Evolutionary conservation across 1,140 invertebrate genomes (phyloP).

Genomic region (Tenebrio molitor): DNA sequence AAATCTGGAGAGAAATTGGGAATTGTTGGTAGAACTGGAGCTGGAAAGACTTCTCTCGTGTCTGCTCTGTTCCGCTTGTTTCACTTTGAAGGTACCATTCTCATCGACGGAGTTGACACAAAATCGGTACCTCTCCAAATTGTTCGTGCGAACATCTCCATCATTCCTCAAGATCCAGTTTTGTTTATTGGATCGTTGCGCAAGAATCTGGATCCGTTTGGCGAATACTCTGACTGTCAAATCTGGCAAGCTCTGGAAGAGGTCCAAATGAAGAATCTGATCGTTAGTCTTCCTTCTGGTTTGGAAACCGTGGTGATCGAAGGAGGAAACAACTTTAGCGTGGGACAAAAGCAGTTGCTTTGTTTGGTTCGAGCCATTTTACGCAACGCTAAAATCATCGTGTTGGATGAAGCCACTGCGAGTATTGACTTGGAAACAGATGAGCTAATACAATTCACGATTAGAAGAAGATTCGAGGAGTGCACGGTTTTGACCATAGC

Average conservation of each 20-base stretch:
- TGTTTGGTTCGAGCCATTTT: conserved; percentile 87
- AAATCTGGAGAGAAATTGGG: conserved; percentile 75
- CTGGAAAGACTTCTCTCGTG: conserved; percentile 85
- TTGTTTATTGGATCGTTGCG: conserved; percentile 10
- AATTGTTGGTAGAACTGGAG: conserved; percentile 83
- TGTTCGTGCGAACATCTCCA: conserved; percentile 70
- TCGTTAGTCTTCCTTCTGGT: conserved; percentile 66
- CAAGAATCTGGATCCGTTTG: conserved; percentile 16
- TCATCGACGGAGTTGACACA: conserved; percentile 76
- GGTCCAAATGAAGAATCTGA: conserved; percentile 66
- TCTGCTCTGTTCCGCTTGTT: conserved; percentile 76
- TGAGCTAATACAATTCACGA: conserved; percentile 73
- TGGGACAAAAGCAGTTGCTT: conserved; percentile 87
- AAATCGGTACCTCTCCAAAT: conserved; percentile 74
- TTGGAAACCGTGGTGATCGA: conserved; percentile 76
- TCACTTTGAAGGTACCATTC: conserved; percentile 70
- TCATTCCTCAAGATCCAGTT: conserved; percentile 10
- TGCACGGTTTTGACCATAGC: conserved; percentile 3
- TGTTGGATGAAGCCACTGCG: conserved; percentile 88
- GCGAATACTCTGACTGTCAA: conserved; percentile 60
- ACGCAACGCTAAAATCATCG: conserved; percentile 81
- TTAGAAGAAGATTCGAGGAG: conserved; percentile 70
- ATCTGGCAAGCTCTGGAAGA: conserved; percentile 76
- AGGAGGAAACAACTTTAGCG: conserved; percentile 84
- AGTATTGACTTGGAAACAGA: conserved; percentile 79